Conservation (phyloP, 2,888 invertebrate species). For the Anorthoa munda region DNA sequence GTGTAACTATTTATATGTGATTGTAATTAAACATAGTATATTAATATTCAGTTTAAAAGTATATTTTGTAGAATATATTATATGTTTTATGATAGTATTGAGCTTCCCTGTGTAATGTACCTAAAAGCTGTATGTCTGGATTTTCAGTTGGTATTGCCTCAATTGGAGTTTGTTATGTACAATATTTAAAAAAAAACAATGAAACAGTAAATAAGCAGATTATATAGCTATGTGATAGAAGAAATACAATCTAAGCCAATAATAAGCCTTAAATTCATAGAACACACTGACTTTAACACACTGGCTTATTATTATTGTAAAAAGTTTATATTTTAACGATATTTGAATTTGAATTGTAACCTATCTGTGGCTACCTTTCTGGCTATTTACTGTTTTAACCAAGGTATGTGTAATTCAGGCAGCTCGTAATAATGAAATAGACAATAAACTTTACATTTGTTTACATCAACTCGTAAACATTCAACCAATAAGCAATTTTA, state of each 20-base stretch:
- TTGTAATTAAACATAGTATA: conserved; percentile 46
- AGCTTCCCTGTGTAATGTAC: conserved; percentile 55
- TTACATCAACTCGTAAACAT: conserved; percentile 3
- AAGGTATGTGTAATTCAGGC: conserved; percentile 31
- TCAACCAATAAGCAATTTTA: conserved; percentile 4
- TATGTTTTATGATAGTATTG: conserved; percentile 44
- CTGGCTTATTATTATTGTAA: no score
- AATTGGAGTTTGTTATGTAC: neutral
- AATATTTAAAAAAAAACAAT: neutral
- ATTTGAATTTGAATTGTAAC: no score
- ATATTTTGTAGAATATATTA: conserved; percentile 51
- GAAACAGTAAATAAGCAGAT: no score
- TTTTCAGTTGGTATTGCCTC: neutral
- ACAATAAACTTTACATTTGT: conserved; percentile 25
- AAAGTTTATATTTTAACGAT: no score
- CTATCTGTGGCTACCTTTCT: neutral
- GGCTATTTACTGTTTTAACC: neutral
- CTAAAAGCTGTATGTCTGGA: conserved; percentile 7
- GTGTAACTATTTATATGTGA: conserved; percentile 56
- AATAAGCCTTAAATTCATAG: no score
- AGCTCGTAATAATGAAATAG: conserved; percentile 42
- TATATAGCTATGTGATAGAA: no score
- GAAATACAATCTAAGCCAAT: no score
- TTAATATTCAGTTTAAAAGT: conserved; percentile 30
- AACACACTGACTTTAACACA: no score